phyloP scores from a whole-genome alignment of 2,888 invertebrate species.

The Silvanus unidentatus region DNA sequence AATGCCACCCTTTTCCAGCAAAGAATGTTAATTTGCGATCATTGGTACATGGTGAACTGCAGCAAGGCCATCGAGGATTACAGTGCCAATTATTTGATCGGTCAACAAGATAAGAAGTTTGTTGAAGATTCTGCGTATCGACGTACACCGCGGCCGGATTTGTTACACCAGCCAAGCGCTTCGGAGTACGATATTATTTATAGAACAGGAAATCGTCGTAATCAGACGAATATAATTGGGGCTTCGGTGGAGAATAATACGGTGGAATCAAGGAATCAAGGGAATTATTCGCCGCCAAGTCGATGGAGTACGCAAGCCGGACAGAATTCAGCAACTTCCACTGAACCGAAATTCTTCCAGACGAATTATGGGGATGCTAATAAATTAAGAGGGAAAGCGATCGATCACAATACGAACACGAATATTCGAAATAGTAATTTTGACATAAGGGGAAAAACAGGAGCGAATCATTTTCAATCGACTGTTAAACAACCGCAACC shows the following conservation, averaged over 20 bases:
- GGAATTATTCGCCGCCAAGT: slow-evolving; percentile 50
- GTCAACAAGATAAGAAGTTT: slow-evolving; percentile 66
- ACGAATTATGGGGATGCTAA: slow-evolving; percentile 1
- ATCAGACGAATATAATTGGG: slow-evolving; percentile 43
- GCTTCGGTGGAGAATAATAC: slow-evolving; percentile 47
- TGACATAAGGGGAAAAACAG: background rate
- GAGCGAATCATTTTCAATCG: background rate
- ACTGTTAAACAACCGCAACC: background rate
- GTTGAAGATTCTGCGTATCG: slow-evolving; percentile 56
- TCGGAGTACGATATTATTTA: slow-evolving; percentile 36
- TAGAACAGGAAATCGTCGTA: slow-evolving; percentile 22
- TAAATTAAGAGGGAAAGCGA: background rate
- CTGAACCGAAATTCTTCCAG: background rate
- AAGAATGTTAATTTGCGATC: slow-evolving; percentile 74
- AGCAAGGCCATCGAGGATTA: slow-evolving; percentile 66
- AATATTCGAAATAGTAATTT: too few relatives aligned
- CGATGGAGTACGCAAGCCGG: slow-evolving; percentile 52
- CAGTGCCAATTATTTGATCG: slow-evolving; percentile 65
- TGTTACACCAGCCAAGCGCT: slow-evolving; percentile 52
- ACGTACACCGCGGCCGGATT: slow-evolving; percentile 64
- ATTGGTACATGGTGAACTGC: slow-evolving; percentile 79
- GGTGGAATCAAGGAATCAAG: slow-evolving; percentile 39
- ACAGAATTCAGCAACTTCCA: slow-evolving; percentile 12
- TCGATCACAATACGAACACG: background rate
- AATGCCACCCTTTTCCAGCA: slow-evolving; percentile 76